phyloP scores from a whole-genome alignment of 1,140 invertebrate species.

The Pygmarrhopalites habei region DNA sequence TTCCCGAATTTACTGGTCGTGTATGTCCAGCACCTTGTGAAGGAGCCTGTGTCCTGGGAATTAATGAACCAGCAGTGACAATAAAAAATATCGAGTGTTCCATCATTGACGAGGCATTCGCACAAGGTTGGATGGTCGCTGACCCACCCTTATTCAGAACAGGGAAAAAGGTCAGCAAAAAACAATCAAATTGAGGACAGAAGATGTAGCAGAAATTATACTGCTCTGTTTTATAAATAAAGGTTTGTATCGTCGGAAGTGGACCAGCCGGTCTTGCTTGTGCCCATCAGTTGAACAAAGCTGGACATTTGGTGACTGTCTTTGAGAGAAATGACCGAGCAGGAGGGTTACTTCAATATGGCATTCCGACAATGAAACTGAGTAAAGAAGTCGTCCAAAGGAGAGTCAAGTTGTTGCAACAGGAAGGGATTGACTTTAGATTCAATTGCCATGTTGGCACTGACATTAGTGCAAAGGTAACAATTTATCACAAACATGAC shows the following conservation, averaged over 20 bases:
- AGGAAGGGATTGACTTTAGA: conserved; percentile 87
- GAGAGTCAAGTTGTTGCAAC: conserved; percentile 74
- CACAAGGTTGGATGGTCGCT: conserved; percentile 89
- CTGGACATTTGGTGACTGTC: conserved; percentile 84
- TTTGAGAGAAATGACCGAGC: conserved; percentile 93
- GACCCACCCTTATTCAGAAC: conserved; percentile 65
- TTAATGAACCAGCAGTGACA: conserved; percentile 90
- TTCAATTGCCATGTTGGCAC: conserved; percentile 86
- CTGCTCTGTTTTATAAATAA: too few species aligned
- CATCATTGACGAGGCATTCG: conserved; percentile 97
- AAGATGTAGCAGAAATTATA: too few species aligned
- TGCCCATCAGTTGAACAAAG: conserved; percentile 95
- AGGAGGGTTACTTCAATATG: conserved; percentile 92
- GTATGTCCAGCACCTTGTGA: conserved; percentile 97
- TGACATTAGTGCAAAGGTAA: conserved; percentile 68
- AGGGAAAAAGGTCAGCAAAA: conserved; percentile 72
- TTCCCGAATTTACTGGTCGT: conserved; percentile 97
- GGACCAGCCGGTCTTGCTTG: conserved; percentile 91
- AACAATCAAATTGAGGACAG: too few species aligned
- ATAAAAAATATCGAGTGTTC: conserved; percentile 99
- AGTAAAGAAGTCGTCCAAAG: conserved; percentile 87
- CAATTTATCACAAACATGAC: too few species aligned
- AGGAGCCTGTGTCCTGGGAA: conserved; percentile 93
- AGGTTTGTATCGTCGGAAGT: conserved; percentile 91
- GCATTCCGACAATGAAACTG: conserved; percentile 97